Conservation (phyloP, 2,113 vertebrate genomes). For the Protomyctophum bolini region DNA sequence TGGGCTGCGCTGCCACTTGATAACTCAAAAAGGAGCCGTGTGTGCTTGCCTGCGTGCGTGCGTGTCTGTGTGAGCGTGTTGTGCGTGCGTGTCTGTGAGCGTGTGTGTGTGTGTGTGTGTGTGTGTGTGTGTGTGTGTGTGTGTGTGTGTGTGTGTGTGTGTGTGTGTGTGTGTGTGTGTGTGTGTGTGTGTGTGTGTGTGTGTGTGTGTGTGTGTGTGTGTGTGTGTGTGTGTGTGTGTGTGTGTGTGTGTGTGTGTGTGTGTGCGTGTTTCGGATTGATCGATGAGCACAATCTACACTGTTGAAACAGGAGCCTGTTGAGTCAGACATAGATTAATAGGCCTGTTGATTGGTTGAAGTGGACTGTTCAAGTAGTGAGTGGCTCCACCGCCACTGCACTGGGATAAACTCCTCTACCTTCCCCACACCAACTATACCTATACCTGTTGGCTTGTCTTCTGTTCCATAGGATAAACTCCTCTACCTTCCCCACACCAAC, state of each 20-base stretch:
- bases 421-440: no score
- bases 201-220: not conserved
- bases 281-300: constrained; percentile 61
- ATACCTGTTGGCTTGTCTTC: no score
- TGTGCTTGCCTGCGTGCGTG: no score
- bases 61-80: not conserved
- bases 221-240: not conserved
- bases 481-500: no score
- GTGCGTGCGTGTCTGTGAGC: constrained; percentile 11
- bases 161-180: constrained; percentile 12
- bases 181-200: no score
- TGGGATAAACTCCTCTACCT: constrained; percentile 7
- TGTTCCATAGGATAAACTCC: no score
- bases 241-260: constrained; percentile 2
- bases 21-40: no score
- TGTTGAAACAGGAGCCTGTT: constrained; percentile 44
- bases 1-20: no score
- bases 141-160: constrained; percentile 4
- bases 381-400: constrained; percentile 23
- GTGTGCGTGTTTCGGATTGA: constrained; percentile 42
- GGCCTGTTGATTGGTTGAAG: constrained; percentile 50
- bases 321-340: constrained; percentile 62
- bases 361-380: constrained; percentile 49
- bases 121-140: no score
- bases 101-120: not conserved